phyloP scores from a whole-genome alignment of 2,888 invertebrate species.

The Scaptomyza polygonia region DNA sequence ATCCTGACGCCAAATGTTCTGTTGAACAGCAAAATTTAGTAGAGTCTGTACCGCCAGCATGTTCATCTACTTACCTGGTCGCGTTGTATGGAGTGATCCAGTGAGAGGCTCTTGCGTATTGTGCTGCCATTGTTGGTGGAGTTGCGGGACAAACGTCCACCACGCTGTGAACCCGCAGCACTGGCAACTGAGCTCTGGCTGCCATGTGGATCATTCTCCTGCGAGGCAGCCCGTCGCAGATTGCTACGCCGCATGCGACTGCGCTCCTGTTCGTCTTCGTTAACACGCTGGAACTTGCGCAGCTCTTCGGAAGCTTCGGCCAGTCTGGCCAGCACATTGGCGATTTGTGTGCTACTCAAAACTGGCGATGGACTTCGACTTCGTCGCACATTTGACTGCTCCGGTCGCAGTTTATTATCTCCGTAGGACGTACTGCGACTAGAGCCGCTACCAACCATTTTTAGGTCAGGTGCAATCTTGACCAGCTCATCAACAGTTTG shows the following conservation, averaged over 20 bases:
- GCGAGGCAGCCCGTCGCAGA: constrained; percentile 86
- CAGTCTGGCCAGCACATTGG: constrained; percentile 86
- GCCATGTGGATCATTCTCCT: constrained; percentile 87
- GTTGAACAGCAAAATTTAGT: constrained; percentile 58
- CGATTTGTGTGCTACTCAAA: constrained; percentile 78
- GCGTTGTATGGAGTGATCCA: constrained; percentile 87
- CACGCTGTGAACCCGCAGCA: constrained; percentile 79
- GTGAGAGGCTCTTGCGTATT: constrained; percentile 89
- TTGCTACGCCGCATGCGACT: constrained; percentile 84
- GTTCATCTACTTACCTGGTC: constrained; percentile 81
- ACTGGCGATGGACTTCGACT: constrained; percentile 83
- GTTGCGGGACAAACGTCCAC: constrained; percentile 78
- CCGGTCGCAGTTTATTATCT: constrained; percentile 78
- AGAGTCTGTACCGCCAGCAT: too few relatives aligned
- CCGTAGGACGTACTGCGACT: constrained; percentile 46
- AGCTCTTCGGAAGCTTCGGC: constrained; percentile 90
- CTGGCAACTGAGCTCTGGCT: constrained; percentile 82
- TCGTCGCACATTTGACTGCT: constrained; percentile 66
- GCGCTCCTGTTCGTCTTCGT: constrained; percentile 86
- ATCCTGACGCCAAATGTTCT: constrained; percentile 92
- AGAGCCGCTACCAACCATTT: constrained; percentile 82
- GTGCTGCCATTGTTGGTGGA: constrained; percentile 85
- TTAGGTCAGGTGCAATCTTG: constrained; percentile 90
- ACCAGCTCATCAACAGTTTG: constrained; percentile 92
- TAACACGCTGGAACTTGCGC: constrained; percentile 85